A percentile compares a stretch with the other conserved stretches of the same genome.
These are phyloP conservation scores for Chloromyia formosa DNA, from an alignment of 2,888 invertebrate species.

Conservation along the genomic window DNA sequence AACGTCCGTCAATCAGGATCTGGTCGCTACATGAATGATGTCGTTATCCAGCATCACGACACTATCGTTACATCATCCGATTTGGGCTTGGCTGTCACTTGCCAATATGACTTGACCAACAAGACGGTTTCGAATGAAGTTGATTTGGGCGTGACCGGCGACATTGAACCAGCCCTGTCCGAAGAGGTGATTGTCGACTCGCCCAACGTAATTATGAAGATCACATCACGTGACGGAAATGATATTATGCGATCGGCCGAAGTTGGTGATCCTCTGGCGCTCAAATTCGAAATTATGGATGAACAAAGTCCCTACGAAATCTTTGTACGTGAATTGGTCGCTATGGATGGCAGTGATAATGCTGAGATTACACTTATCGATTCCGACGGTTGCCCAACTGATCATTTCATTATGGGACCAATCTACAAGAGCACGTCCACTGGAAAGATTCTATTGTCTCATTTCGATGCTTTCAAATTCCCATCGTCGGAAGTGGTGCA, in stretches of 20 bases:
- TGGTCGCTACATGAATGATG: constrained; percentile 89
- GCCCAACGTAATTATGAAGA: constrained; percentile 94
- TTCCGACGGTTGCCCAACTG: constrained; percentile 90
- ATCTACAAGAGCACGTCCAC: constrained; percentile 82
- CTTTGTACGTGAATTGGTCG: constrained; percentile 92
- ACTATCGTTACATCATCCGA: constrained; percentile 95
- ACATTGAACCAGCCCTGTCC: constrained; percentile 84
- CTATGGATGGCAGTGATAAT: constrained; percentile 92
- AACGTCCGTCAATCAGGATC: constrained; percentile 90
- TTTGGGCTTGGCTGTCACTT: constrained; percentile 90
- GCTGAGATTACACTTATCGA: constrained; percentile 93
- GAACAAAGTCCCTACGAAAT: constrained; percentile 94
- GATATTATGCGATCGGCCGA: constrained; percentile 88
- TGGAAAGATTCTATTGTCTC: constrained; percentile 85
- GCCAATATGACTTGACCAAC: constrained; percentile 93
- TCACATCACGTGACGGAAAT: constrained; percentile 83
- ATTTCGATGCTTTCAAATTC: constrained; percentile 96
- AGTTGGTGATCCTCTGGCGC: constrained; percentile 90
- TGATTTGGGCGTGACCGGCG: constrained; percentile 87
- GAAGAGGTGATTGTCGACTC: constrained; percentile 94
- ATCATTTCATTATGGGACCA: constrained; percentile 93
- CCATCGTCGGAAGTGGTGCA: constrained; percentile 94
- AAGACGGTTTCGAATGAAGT: constrained; percentile 94
- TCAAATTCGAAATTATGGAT: constrained; percentile 92
- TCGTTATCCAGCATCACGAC: constrained; percentile 94